Conservation (phyloP, 2,797 vertebrate genomes). For the Tadarida brasiliensis region DNA sequence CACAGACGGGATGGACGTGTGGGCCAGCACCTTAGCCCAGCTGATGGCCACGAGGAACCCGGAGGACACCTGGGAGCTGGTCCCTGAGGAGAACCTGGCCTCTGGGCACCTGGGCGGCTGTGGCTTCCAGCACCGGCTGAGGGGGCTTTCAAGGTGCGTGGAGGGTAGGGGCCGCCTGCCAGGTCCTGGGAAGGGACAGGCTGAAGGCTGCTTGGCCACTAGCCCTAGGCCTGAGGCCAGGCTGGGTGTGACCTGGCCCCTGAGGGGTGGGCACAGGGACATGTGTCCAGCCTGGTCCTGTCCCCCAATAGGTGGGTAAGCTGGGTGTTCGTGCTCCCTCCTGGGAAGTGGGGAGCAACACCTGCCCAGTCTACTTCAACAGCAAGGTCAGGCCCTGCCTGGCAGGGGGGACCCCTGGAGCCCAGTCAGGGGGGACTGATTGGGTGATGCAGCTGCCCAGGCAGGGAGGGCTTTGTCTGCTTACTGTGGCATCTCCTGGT, state of each 20-base stretch:
- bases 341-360: neutral
- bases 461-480: neutral
- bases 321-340: fast-evolving
- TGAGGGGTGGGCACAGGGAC: fast-evolving
- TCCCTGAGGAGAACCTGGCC: slow-evolving; percentile 10
- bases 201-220: neutral
- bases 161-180: neutral
- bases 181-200: neutral
- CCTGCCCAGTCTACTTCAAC: neutral
- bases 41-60: slow-evolving; percentile 54
- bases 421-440: fast-evolving
- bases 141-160: neutral
- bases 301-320: neutral
- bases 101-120: neutral
- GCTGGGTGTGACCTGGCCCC: no score
- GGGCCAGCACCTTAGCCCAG: slow-evolving; percentile 36
- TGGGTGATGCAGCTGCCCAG: fast-evolving
- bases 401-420: neutral
- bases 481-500: neutral
- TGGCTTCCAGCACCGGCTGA: slow-evolving; percentile 17
- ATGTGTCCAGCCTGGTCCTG: fast-evolving
- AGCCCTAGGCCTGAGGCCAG: neutral
- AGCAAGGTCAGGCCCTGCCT: neutral
- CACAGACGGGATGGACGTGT: neutral
- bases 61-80: slow-evolving; percentile 49